Percentiles rank a stretch among this genome's conserved stretches.
These are phyloP conservation scores for Cephus sareptanus DNA, from an alignment of 2,888 invertebrate species.

Conservation along the genomic window DNA sequence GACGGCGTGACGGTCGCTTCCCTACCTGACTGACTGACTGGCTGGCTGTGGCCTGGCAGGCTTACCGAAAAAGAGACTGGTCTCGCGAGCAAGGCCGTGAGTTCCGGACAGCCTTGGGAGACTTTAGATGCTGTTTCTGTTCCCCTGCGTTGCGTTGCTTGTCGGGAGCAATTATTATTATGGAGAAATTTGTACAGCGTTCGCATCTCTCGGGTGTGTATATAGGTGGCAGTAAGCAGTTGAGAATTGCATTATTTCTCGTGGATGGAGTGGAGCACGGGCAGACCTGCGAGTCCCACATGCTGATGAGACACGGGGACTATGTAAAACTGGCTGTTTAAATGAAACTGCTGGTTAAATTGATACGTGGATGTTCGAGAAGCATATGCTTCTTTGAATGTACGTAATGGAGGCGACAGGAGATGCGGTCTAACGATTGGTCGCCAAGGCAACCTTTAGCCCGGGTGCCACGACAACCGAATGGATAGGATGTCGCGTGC, in stretches of 20 bases:
- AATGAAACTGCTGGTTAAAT: neutral
- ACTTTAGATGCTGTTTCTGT: neutral
- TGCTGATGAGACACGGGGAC: neutral
- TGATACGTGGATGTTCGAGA: neutral
- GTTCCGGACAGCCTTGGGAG: neutral
- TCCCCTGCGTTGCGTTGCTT: neutral
- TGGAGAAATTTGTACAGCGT: neutral
- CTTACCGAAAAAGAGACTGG: conserved; percentile 7
- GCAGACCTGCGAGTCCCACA: neutral
- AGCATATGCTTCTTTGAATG: neutral
- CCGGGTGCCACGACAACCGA: neutral
- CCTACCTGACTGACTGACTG: neutral
- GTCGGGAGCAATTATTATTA: neutral
- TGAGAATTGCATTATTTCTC: neutral
- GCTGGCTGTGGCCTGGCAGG: neutral
- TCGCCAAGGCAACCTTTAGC: neutral
- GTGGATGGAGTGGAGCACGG: neutral
- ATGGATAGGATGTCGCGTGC: neutral
- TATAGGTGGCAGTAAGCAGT: neutral
- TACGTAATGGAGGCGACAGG: neutral
- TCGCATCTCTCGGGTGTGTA: neutral
- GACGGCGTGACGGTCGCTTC: neutral
- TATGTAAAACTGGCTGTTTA: neutral
- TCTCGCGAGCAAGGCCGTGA: neutral
- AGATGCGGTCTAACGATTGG: neutral